Percentiles rank a stretch among this genome's conserved stretches.
Conservation (phyloP, 2,113 vertebrate species). For the Anser brachyrhynchus region DNA sequence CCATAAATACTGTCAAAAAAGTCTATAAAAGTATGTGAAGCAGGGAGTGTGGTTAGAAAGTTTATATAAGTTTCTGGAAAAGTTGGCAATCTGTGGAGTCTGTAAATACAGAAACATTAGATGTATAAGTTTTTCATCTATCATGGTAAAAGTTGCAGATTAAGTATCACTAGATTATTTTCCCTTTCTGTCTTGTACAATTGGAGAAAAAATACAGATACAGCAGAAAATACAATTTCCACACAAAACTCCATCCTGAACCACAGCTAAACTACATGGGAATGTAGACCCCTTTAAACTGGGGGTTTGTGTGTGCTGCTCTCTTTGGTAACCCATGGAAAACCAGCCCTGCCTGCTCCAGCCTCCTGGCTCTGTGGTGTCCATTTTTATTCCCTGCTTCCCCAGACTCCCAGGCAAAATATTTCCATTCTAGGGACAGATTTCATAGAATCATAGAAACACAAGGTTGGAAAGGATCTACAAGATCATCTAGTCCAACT, state of each 20-base stretch:
- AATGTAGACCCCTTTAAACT: neutral
- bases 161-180: neutral
- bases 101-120: neutral
- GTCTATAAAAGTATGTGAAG: neutral
- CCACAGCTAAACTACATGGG: neutral
- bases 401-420: neutral
- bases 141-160: neutral
- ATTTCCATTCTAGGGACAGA: neutral
- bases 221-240: neutral
- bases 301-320: rapidly evolving
- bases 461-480: too few species aligned
- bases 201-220: neutral
- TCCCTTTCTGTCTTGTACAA: neutral
- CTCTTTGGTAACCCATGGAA: neutral
- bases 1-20: neutral
- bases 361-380: too few species aligned
- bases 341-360: neutral
- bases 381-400: neutral
- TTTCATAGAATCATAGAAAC: neutral
- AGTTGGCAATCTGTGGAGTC: neutral
- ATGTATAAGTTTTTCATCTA: neutral
- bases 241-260: neutral
- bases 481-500: too few species aligned
- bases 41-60: neutral
- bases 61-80: neutral